Conservation (phyloP, 1,140 invertebrate species). For the Dendroctonus ponderosae region DNA sequence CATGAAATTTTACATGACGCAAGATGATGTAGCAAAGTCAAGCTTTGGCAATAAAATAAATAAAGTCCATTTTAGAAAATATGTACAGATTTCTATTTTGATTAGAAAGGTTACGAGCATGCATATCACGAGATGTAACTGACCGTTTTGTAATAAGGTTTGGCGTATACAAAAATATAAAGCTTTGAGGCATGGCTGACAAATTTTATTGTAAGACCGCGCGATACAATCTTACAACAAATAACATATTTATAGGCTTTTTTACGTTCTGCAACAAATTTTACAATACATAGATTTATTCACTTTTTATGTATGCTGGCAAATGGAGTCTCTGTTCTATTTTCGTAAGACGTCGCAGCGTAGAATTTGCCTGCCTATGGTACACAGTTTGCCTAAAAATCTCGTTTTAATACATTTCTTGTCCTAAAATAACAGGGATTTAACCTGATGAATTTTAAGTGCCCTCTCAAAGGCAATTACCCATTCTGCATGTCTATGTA, state of each 20-base stretch:
- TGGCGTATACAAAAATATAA: background rate
- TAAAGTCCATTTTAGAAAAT: conserved; percentile 7
- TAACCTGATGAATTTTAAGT: conserved; percentile 10
- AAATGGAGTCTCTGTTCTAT: conserved; percentile 10
- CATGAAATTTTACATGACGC: background rate
- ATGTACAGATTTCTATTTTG: conserved; percentile 15
- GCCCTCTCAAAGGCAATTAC: conserved; percentile 1
- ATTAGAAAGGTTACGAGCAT: conserved; percentile 13
- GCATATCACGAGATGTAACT: conserved; percentile 12
- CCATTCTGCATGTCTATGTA: conserved; percentile 4
- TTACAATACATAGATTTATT: conserved; percentile 33
- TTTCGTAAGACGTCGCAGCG: conserved; percentile 5
- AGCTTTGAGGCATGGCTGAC: conserved; percentile 4
- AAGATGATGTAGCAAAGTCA: no score
- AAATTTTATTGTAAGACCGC: conserved; percentile 18
- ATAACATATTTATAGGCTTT: conserved; percentile 30
- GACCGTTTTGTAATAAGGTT: conserved; percentile 17
- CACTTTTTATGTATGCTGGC: conserved; percentile 17
- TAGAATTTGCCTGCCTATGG: conserved; percentile 19
- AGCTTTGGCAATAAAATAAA: background rate
- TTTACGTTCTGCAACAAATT: conserved; percentile 27
- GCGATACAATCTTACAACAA: conserved; percentile 26
- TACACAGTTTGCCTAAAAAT: conserved; percentile 21
- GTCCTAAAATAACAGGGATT: conserved; percentile 12
- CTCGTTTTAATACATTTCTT: conserved; percentile 15